Base-by-base conservation (phyloP, 2,888 invertebrate genomes). In the Drosophila hamatofila region DNA sequence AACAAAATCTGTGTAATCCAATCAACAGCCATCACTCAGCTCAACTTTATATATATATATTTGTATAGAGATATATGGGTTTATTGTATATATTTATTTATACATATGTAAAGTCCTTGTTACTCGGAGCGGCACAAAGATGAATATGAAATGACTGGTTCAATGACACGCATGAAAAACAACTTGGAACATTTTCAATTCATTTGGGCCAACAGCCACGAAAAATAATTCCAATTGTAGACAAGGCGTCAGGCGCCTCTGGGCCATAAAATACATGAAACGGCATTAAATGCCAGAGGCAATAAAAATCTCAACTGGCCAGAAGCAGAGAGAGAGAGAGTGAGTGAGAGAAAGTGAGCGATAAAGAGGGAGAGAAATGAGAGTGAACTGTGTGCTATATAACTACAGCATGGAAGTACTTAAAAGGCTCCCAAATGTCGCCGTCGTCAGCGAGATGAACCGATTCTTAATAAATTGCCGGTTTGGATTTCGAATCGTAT, bases 201-300 rank as follows among this genome's bases (percentile, higher is more conserved):
- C 60, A 63, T 72, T 75, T 67, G 46, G 70, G 60, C 59, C 71
- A 72, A 30, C 56, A 82, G 72, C 49, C 66, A 58, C 39, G 33
- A 52, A 51, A 60, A 33, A 30, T 60, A 37, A 35, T 60, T 44
- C 48, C 44, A 35, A 60, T 67, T 75, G 65, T 78, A 87, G 79
- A 84, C 81, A 73, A 84, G 74, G 52, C 78, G 57, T 49, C 69
- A 69, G 81, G 82, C 85, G 82, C 74, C 85, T 55, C 30, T 68
- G 56, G 42, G 65, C 63, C 80, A 88, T 88, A 79, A 83, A 87
- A 87, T 72, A 84, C 65, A 76, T 81, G 76, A 75, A 58, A 62
- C 48, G 82, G 30, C 72, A 75, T 82, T 82, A 65, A 80, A 72
- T 70, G 56, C 62, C 66, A 37, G 37, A 58, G 48, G 72, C 70